phyloP scores from a whole-genome alignment of 2,797 vertebrate species.

The Phyllotis vaccarum region DNA sequence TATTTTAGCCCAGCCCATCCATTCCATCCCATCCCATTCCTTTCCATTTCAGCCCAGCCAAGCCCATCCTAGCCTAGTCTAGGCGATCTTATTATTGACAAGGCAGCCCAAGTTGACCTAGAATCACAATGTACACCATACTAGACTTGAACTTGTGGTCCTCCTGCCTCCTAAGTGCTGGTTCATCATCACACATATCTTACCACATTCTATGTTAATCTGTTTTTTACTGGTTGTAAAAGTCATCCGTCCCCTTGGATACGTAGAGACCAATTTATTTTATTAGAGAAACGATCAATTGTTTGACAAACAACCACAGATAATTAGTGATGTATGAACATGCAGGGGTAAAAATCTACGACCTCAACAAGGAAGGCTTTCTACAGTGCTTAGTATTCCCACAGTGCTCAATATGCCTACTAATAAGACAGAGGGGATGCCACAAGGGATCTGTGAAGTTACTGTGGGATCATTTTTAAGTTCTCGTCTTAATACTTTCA shows the following conservation, averaged over 20 bases:
- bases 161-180: neutral
- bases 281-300: neutral
- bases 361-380: neutral
- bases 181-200: too few relatives aligned
- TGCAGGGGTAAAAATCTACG: neutral
- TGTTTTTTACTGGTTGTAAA: neutral
- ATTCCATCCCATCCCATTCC: neutral
- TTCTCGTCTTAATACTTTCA: neutral
- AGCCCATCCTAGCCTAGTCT: neutral
- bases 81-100: neutral
- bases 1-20: neutral
- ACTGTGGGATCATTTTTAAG: neutral
- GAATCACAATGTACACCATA: neutral
- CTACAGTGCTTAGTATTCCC: neutral
- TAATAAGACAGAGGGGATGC: neutral
- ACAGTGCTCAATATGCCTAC: neutral
- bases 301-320: neutral
- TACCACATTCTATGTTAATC: conserved; percentile 29
- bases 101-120: neutral
- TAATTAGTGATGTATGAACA: too few relatives aligned
- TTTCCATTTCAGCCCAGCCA: neutral
- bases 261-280: neutral
- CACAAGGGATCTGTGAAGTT: neutral
- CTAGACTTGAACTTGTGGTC: neutral
- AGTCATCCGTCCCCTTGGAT: neutral